Conservation (phyloP, 2,888 invertebrate species). For the Limenitis camilla region DNA sequence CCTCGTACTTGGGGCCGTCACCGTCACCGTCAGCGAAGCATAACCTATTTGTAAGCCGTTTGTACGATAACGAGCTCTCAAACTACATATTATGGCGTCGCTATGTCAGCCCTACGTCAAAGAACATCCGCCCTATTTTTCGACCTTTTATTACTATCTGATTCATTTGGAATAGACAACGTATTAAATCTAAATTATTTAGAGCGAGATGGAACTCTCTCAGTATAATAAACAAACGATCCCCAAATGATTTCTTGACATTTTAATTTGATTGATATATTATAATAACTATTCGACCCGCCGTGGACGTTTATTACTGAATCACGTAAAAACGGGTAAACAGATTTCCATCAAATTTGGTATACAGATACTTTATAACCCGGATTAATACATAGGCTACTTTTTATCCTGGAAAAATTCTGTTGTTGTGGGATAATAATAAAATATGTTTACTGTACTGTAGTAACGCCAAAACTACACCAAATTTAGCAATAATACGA, state of each 20-base stretch:
- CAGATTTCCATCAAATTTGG: no score
- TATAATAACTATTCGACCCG: constrained; percentile 48
- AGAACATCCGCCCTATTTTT: constrained; percentile 64
- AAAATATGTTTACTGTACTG: no score
- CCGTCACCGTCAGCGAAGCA: constrained; percentile 58
- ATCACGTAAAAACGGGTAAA: constrained; percentile 37
- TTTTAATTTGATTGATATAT: constrained; percentile 55
- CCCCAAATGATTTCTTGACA: constrained; percentile 62
- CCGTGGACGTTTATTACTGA: no score
- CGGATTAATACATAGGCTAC: no score
- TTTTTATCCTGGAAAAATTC: no score
- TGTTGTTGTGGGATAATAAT: no score
- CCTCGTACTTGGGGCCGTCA: constrained; percentile 47
- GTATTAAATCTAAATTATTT: constrained; percentile 34
- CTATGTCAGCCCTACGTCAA: constrained; percentile 67
- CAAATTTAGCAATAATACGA: no score
- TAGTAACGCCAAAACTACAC: no score
- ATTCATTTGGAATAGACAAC: constrained; percentile 32
- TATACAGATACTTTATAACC: no score
- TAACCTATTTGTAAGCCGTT: constrained; percentile 62
- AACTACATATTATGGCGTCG: constrained; percentile 64
- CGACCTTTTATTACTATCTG: constrained; percentile 40
- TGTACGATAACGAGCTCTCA: constrained; percentile 64
- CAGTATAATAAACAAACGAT: constrained; percentile 56
- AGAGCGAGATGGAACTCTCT: constrained; percentile 35